Evolutionary conservation across 2,113 vertebrate genomes (phyloP).

Genomic region (Mormoops blainvillei): DNA sequence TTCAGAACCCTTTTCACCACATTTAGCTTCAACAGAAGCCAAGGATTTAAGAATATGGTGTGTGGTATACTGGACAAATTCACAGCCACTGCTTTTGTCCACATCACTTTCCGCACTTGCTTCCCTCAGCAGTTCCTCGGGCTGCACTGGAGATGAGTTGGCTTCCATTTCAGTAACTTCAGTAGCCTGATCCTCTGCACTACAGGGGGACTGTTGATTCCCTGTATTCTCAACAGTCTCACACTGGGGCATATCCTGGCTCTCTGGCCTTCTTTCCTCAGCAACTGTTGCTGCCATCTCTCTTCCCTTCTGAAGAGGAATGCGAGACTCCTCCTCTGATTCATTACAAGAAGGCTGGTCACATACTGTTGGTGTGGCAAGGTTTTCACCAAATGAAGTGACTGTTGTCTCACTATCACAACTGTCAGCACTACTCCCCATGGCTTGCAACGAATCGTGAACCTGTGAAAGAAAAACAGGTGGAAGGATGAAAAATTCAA

Average conservation of each 20-base stretch:
- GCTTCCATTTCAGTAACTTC: conserved; percentile 57
- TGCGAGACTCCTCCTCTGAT: conserved; percentile 75
- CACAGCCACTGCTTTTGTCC: conserved; percentile 71
- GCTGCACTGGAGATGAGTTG: neutral
- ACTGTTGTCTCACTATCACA: conserved; percentile 97
- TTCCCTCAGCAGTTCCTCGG: conserved; percentile 61
- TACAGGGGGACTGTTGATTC: conserved; percentile 14
- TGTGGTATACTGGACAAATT: conserved; percentile 81
- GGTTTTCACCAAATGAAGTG: conserved; percentile 87
- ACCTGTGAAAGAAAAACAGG: conserved; percentile 77
- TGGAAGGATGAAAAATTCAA: rapidly evolving
- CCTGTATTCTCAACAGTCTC: conserved; percentile 34
- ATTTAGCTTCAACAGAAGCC: conserved; percentile 65
- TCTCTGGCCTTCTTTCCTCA: conserved; percentile 30
- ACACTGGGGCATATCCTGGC: neutral
- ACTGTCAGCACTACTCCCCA: conserved; percentile 93
- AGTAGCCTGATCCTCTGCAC: neutral
- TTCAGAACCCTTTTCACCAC: conserved; percentile 8
- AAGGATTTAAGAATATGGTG: conserved; percentile 82
- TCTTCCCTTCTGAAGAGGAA: conserved; percentile 48
- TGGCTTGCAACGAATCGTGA: conserved; percentile 87
- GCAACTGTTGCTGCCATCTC: neutral
- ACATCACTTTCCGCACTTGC: conserved; percentile 67
- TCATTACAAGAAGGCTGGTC: conserved; percentile 83
- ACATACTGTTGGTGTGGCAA: conserved; percentile 77